Evolutionary conservation across 2,888 invertebrate genomes (phyloP).

Genomic region (Drosophila multiciliata): DNA sequence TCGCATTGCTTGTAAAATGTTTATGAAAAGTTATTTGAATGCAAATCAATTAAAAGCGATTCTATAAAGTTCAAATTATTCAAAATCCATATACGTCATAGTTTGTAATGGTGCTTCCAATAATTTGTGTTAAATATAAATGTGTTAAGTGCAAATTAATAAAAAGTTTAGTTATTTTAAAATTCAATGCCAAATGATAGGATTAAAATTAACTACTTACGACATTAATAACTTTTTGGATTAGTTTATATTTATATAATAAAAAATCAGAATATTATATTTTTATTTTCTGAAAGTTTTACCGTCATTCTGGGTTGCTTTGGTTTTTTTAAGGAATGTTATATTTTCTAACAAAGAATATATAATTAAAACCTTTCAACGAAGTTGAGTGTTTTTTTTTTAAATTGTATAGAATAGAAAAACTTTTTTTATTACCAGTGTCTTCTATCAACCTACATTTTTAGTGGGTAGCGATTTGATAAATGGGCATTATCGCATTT

Average conservation of each 20-base stretch:
- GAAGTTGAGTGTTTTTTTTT: neutral
- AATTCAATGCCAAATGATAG: neutral
- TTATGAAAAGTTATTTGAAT: neutral
- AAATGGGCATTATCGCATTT: slow-evolving; percentile 66
- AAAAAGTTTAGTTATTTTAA: neutral
- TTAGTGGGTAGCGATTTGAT: slow-evolving; percentile 52
- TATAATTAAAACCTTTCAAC: neutral
- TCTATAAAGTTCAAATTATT: neutral
- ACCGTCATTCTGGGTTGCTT: neutral
- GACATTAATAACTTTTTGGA: neutral
- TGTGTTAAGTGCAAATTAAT: neutral
- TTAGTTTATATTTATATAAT: neutral
- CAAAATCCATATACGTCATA: neutral
- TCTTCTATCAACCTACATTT: slow-evolving; percentile 14
- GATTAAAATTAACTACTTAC: neutral
- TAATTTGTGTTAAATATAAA: neutral
- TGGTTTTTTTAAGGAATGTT: neutral
- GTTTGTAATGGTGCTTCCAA: neutral
- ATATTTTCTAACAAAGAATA: neutral
- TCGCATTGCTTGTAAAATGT: neutral
- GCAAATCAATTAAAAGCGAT: neutral
- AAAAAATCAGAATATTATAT: neutral
- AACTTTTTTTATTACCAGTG: slow-evolving; percentile 17
- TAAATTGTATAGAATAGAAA: neutral
- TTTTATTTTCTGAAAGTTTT: neutral